Conservation (phyloP, 2,797 vertebrate species). For the Scolopax bukidnonensis region DNA sequence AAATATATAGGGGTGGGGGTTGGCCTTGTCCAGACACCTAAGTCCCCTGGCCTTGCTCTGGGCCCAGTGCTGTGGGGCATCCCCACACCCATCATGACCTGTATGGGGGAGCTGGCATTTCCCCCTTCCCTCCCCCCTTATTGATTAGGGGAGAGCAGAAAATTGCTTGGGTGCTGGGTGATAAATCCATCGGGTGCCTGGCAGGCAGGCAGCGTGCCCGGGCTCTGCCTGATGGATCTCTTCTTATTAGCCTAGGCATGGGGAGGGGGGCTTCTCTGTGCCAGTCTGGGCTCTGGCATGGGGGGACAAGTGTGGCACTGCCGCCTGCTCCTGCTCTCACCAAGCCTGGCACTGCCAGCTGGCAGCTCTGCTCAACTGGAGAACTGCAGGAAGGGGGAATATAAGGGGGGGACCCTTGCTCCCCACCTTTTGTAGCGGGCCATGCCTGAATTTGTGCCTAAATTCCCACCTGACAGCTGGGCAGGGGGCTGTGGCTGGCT, state of each 20-base stretch:
- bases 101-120: not conserved
- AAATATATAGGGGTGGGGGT: not conserved
- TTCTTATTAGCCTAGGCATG: conserved; percentile 51
- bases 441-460: not conserved
- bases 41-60: not conserved
- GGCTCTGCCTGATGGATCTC: conserved; percentile 56
- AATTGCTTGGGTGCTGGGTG: conserved; percentile 41
- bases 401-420: not conserved
- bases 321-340: not conserved
- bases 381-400: not conserved
- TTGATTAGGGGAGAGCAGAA: conserved; percentile 59
- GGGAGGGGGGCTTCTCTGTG: not conserved
- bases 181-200: conserved; percentile 58
- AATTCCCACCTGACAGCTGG: rapidly evolving
- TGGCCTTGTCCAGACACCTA: not conserved
- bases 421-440: not conserved
- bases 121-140: not conserved
- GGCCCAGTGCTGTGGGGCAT: not conserved
- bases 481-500: not conserved
- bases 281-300: not conserved
- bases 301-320: not conserved
- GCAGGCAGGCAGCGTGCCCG: conserved; percentile 1
- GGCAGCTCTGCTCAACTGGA: not conserved
- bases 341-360: not conserved
- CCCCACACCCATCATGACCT: not conserved